Conservation (phyloP, 2,797 vertebrate species). For the Chanos chanos region DNA sequence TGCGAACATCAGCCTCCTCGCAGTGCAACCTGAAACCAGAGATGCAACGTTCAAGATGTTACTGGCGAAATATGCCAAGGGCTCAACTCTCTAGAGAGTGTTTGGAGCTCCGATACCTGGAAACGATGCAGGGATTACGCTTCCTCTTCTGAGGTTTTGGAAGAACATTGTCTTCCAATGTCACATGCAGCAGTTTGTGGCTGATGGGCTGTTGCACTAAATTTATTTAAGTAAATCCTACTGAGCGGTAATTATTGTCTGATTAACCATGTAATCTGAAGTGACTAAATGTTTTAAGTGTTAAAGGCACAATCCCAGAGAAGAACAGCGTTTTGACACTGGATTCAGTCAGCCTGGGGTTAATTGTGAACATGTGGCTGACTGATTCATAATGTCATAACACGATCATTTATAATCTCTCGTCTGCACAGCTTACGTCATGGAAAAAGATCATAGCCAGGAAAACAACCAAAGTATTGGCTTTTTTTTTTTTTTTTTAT, state of each 20-base stretch:
- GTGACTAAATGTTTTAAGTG: too few species aligned
- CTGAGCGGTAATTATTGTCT: too few species aligned
- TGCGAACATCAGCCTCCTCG: neutral
- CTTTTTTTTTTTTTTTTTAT: slow-evolving; percentile 53
- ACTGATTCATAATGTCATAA: neutral
- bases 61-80: neutral
- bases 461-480: slow-evolving; percentile 54
- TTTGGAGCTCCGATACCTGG: neutral
- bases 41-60: neutral
- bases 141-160: too few species aligned
- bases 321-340: too few species aligned
- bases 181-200: too few species aligned
- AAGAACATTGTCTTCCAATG: too few species aligned
- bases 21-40: neutral
- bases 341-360: neutral
- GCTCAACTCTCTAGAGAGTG: neutral
- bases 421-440: slow-evolving; percentile 39
- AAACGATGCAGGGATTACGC: too few species aligned
- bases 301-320: too few species aligned
- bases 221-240: too few species aligned
- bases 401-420: slow-evolving; percentile 23
- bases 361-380: slow-evolving; percentile 1
- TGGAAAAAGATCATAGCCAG: slow-evolving; percentile 51
- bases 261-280: too few species aligned
- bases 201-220: too few species aligned